phyloP scores from a whole-genome alignment of 2,113 vertebrate genomes.

The Epinephelus cyanopodus region DNA sequence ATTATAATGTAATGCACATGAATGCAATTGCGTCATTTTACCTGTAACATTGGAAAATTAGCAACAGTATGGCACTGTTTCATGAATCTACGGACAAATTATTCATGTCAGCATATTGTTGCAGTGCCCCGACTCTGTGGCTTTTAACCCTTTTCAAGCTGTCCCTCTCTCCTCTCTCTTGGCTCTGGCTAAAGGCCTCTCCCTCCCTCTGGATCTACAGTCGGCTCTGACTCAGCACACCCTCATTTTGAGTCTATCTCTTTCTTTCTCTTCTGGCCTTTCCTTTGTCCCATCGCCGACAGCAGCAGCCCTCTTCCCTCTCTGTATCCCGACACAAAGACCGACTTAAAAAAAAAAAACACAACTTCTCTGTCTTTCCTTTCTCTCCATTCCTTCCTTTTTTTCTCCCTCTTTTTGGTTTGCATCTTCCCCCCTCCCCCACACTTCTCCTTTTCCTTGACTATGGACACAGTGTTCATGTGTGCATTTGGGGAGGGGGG shows the following conservation, averaged over 20 bases:
- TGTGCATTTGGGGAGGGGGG: constrained; percentile 61
- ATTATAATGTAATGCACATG: background rate
- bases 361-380: constrained; percentile 52
- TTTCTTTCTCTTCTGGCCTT: constrained; percentile 15
- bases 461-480: constrained; percentile 79
- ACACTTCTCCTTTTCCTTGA: constrained; percentile 58
- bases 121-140: constrained; percentile 31
- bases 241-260: constrained; percentile 29
- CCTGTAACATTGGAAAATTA: background rate
- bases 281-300: constrained; percentile 48
- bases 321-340: constrained; percentile 47
- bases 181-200: constrained; percentile 13
- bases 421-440: constrained; percentile 66
- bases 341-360: constrained; percentile 26
- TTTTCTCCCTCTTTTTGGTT: constrained; percentile 8
- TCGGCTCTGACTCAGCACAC: constrained; percentile 73
- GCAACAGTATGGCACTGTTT: background rate
- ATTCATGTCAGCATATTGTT: constrained; percentile 52
- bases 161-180: background rate
- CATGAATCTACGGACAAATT: constrained; percentile 6
- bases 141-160: constrained; percentile 46
- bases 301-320: background rate
- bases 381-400: constrained; percentile 28
- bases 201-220: background rate
- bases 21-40: background rate